Evolutionary conservation across 2,888 invertebrate genomes (phyloP), one percentile per base, ranked within the genome.

Genomic region (Podotricha telesiphe): DNA sequence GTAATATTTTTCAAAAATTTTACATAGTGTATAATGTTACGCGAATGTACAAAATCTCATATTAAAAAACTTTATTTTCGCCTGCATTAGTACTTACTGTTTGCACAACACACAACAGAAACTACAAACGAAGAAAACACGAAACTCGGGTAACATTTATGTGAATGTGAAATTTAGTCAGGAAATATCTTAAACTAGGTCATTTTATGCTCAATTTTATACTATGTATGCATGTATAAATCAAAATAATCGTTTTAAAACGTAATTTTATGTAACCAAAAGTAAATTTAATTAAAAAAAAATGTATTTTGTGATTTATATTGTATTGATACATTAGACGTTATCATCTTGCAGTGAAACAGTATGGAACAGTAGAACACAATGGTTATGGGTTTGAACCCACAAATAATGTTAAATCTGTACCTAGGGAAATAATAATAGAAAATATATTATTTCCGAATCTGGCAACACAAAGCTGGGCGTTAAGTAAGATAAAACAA

Each of bases 41-140:
- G 19, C 17, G 17, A 61, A 47, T 55, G 55, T 55, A 59, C 47
- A 53, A 37, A 61, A 58, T 65, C 42, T 48, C 19, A 61, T 65
- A 67, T 69, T 69, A 67, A 72, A 72, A 72, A 72, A 72, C 28
- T 69, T 72, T 67, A 67, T 62, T 55, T 56, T 20, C 42, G 40
- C 42, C 47, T 66, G 51, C 47, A 51, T 45, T 40, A 37, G 63
- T 37, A 53, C 47, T 20, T 15, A 15, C 51, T 67, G 51, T 69
- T 69, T 65, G 61, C 61, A 58, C 28, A 19, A 56, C 42, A 69
- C 64, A 65, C 56, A 62, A 51, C 51, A 59, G 67, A 65, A 62
- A 65, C 55, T 65, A 61, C 64, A 67, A 64, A 71, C 64, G 56
- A 69, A 69, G 69, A 67, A 69, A 65, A 72, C 45, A 65, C 50